phyloP scores from a whole-genome alignment of 2,113 vertebrate genomes.

The Xenopus laevis region DNA sequence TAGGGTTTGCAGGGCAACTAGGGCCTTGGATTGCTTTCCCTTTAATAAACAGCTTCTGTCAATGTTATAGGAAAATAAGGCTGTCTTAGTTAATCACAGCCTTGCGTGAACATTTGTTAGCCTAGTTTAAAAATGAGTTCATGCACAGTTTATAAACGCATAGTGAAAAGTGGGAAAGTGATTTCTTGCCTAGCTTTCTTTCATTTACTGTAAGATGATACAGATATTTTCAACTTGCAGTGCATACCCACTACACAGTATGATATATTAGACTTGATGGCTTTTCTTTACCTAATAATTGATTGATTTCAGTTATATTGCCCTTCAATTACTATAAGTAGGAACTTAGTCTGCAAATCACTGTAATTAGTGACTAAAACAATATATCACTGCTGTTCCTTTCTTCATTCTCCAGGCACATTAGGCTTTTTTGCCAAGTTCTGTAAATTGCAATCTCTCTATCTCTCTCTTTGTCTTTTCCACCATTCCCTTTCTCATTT shows the following conservation, averaged over 20 bases:
- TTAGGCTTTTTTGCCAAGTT: not conserved
- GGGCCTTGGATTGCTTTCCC: not conserved
- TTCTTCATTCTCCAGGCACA: not conserved
- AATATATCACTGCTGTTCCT: conserved; percentile 19
- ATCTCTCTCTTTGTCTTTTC: too few species aligned
- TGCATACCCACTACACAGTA: conserved; percentile 16
- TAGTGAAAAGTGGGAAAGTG: conserved; percentile 1
- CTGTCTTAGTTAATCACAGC: not conserved
- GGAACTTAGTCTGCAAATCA: conserved; percentile 41
- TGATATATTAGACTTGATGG: conserved; percentile 43
- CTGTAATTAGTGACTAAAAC: conserved; percentile 39
- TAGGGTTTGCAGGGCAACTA: not conserved
- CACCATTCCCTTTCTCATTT: too few species aligned
- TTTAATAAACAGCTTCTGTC: conserved; percentile 4
- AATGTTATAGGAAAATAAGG: not conserved
- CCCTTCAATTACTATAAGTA: conserved; percentile 43
- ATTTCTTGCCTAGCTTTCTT: not conserved
- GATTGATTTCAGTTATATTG: conserved; percentile 44
- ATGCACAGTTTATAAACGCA: conserved; percentile 7
- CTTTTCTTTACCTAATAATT: conserved; percentile 38
- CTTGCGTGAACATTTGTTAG: not conserved
- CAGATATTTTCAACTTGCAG: conserved; percentile 28
- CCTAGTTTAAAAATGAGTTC: not conserved
- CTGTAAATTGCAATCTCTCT: not conserved
- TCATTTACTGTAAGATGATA: conserved; percentile 22